Conservation (phyloP, 2,113 vertebrate species). For the Pyxicephalus adspersus region DNA sequence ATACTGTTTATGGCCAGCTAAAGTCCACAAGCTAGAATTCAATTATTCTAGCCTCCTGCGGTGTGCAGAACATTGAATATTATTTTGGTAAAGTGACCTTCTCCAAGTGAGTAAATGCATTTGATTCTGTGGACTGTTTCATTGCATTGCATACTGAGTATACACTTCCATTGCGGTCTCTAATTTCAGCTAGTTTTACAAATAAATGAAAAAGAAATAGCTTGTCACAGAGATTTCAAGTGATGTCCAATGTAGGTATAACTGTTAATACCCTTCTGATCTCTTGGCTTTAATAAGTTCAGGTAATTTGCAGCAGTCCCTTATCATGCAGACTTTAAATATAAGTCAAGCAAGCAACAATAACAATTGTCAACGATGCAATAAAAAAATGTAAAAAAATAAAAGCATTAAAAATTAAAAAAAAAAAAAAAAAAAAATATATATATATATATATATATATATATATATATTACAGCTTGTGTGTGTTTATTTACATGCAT, state of each 20-base stretch:
- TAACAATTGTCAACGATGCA: too few species aligned
- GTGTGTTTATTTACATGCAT: too few species aligned
- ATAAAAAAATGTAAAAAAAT: too few species aligned
- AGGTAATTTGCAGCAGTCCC: conserved; percentile 23
- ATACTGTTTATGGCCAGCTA: too few species aligned
- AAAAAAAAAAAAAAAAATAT: too few species aligned
- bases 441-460: too few species aligned
- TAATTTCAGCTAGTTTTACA: conserved; percentile 21
- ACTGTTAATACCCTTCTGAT: conserved; percentile 14
- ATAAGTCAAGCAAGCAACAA: too few species aligned
- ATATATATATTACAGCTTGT: too few species aligned
- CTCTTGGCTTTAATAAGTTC: conserved; percentile 11
- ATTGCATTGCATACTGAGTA: conserved; percentile 34
- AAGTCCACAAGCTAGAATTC: conserved; percentile 38
- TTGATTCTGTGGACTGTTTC: conserved; percentile 25
- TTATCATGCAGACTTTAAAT: conserved; percentile 3
- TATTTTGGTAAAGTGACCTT: conserved; percentile 51
- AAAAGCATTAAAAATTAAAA: too few species aligned
- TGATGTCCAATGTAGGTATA: conserved; percentile 8
- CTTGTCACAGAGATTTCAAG: conserved; percentile 36
- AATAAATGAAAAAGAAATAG: conserved; percentile 43
- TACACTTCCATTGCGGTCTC: conserved; percentile 2
- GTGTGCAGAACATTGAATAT: conserved; percentile 48
- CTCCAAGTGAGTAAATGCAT: conserved; percentile 46
- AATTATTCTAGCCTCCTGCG: conserved; percentile 48